Conservation (phyloP, 1,140 invertebrate genomes). For the Calliopsis andreniformis region DNA sequence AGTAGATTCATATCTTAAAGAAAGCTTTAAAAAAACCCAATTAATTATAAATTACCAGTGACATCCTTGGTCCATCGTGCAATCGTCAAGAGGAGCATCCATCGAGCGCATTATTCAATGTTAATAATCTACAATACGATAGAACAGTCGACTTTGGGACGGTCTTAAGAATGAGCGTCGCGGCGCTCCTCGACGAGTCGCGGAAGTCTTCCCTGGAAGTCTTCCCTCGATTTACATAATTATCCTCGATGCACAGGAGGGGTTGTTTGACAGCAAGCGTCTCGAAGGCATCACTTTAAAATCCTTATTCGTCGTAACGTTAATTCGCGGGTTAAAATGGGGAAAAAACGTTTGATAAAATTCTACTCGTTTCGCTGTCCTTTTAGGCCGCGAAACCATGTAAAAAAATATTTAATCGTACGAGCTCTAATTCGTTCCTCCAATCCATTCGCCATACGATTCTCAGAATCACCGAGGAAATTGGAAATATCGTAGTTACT, state of each 20-base stretch:
- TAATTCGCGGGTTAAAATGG: conserved; percentile 33
- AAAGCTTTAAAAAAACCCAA: too few species aligned
- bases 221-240: too few species aligned
- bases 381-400: conserved; percentile 45
- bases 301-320: conserved; percentile 32
- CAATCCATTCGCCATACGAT: not conserved
- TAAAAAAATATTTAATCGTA: conserved; percentile 58
- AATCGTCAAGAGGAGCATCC: conserved; percentile 6
- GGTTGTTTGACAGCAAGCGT: not conserved
- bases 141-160: conserved; percentile 35
- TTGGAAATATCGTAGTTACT: conserved; percentile 42
- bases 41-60: too few species aligned
- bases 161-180: conserved; percentile 32
- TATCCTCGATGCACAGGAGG: conserved; percentile 3
- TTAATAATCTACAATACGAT: conserved; percentile 32
- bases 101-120: conserved; percentile 1
- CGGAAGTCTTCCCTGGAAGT: too few species aligned
- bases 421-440: conserved; percentile 6
- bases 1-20: too few species aligned
- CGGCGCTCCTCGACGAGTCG: conserved; percentile 6
- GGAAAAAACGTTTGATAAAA: conserved; percentile 23
- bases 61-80: not conserved
- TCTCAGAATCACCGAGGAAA: conserved; percentile 8
- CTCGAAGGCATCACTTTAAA: conserved; percentile 28
- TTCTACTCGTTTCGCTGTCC: conserved; percentile 30